These are phyloP conservation scores for Hoplodrina ambigua DNA, from an alignment of 2,888 invertebrate genomes.

Conservation along the genomic window DNA sequence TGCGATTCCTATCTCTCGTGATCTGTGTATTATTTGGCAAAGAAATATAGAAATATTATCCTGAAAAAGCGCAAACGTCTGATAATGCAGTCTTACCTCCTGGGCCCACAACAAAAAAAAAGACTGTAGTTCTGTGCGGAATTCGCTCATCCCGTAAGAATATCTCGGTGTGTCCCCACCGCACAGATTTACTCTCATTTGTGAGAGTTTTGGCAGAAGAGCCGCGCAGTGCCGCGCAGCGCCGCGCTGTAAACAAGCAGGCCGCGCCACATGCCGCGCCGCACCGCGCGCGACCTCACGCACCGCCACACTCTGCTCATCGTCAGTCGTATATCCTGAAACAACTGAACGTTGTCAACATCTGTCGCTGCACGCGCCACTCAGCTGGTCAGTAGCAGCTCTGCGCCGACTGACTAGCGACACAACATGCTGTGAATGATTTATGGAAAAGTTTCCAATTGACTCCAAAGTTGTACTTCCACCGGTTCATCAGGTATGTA, in stretches of 20 bases:
- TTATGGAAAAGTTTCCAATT: conserved; percentile 14
- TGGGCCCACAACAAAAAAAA: not conserved
- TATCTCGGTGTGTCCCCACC: conserved; percentile 37
- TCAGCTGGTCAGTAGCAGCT: no score
- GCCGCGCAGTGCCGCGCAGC: conserved; percentile 19
- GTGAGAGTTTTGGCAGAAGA: conserved; percentile 69
- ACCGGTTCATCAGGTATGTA: conserved; percentile 26
- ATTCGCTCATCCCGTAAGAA: not conserved
- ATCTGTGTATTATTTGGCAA: no score
- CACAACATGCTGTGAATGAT: conserved; percentile 4
- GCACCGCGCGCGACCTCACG: not conserved
- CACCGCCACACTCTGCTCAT: no score
- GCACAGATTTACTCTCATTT: conserved; percentile 63
- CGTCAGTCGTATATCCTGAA: not conserved
- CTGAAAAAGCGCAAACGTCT: no score
- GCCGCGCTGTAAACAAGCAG: conserved; percentile 42
- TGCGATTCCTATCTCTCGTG: no score
- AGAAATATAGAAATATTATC: no score
- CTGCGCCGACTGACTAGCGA: not conserved
- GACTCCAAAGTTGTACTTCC: not conserved
- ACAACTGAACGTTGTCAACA: not conserved
- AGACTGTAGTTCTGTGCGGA: no score
- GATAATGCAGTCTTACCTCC: not conserved
- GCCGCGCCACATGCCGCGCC: conserved; percentile 37
- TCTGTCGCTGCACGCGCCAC: no score